A percentile compares a stretch with the other conserved stretches of the same genome.
Conservation (phyloP, 2,113 vertebrate genomes). For the Alaudala cheleensis region DNA sequence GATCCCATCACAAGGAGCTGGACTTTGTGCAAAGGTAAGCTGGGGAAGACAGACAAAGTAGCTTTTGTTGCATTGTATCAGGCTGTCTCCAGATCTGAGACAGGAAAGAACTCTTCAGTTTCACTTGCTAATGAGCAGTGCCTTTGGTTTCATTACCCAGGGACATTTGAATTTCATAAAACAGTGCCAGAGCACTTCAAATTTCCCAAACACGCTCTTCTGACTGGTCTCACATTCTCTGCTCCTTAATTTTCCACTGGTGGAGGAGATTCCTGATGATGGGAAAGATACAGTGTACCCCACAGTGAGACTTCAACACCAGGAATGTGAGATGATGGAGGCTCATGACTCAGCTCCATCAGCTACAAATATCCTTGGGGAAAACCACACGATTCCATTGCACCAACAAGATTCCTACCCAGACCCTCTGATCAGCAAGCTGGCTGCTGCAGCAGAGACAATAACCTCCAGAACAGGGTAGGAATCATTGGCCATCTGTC, state of each 20-base stretch:
- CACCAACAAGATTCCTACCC: neutral
- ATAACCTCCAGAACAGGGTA: neutral
- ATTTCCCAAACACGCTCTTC: neutral
- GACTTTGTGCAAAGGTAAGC: neutral
- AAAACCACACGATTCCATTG: neutral
- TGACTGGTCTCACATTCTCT: neutral
- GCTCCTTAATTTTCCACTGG: neutral
- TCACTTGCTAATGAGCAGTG: neutral
- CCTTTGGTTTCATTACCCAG: neutral
- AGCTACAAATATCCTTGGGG: neutral
- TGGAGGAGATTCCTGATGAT: neutral
- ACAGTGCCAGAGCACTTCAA: neutral
- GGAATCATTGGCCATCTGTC: neutral
- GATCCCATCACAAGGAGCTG: neutral
- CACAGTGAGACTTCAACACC: rapidly evolving
- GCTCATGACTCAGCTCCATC: neutral
- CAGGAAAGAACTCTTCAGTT: neutral
- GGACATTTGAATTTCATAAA: neutral
- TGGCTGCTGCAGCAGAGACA: neutral
- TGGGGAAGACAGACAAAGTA: neutral
- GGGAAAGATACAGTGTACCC: neutral
- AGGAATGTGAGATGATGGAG: neutral
- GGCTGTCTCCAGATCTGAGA: neutral
- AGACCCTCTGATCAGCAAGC: neutral
- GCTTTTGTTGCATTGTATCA: neutral